Conservation (phyloP, 2,113 vertebrate genomes). For the Thymallus thymallus region DNA sequence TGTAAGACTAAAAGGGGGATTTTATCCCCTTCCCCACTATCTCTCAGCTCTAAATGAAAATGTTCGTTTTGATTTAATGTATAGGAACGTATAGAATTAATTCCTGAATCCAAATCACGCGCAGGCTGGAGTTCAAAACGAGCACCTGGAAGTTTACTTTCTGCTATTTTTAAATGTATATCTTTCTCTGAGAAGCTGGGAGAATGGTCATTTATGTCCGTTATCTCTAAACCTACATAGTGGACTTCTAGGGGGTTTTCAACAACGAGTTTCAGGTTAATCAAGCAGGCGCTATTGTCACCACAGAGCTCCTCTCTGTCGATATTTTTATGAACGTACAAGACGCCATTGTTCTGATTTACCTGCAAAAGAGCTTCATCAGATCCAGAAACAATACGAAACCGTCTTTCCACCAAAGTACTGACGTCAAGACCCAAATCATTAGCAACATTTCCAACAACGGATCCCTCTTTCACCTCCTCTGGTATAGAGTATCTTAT, state of each 20-base stretch:
- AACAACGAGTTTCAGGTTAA: slow-evolving; percentile 45
- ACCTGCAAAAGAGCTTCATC: slow-evolving; percentile 37
- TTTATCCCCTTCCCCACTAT: slow-evolving; percentile 38
- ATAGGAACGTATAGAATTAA: slow-evolving; percentile 25
- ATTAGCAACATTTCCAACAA: slow-evolving; percentile 52
- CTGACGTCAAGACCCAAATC: slow-evolving; percentile 51
- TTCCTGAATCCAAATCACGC: slow-evolving; percentile 27
- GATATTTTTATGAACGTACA: slow-evolving; percentile 37
- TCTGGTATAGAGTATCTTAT: slow-evolving; percentile 51
- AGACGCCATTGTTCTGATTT: slow-evolving; percentile 45
- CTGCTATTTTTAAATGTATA: slow-evolving; percentile 24
- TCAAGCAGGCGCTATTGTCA: slow-evolving; percentile 18
- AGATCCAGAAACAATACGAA: slow-evolving; percentile 47
- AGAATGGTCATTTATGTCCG: slow-evolving; percentile 45
- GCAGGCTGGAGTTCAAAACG: slow-evolving; percentile 40
- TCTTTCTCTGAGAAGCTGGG: slow-evolving; percentile 39
- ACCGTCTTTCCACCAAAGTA: slow-evolving; percentile 23
- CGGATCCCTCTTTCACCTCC: slow-evolving; percentile 32
- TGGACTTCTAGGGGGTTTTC: slow-evolving; percentile 50
- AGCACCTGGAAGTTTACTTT: slow-evolving; percentile 23
- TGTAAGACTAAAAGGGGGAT: slow-evolving; percentile 34
- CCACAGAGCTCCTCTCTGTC: slow-evolving; percentile 51
- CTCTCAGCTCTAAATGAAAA: slow-evolving; percentile 39
- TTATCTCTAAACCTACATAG: slow-evolving; percentile 37
- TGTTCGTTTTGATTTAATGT: slow-evolving; percentile 31